Evolutionary conservation across 1,140 invertebrate genomes (phyloP).

Genomic region (Belonocnema kinseyi): DNA sequence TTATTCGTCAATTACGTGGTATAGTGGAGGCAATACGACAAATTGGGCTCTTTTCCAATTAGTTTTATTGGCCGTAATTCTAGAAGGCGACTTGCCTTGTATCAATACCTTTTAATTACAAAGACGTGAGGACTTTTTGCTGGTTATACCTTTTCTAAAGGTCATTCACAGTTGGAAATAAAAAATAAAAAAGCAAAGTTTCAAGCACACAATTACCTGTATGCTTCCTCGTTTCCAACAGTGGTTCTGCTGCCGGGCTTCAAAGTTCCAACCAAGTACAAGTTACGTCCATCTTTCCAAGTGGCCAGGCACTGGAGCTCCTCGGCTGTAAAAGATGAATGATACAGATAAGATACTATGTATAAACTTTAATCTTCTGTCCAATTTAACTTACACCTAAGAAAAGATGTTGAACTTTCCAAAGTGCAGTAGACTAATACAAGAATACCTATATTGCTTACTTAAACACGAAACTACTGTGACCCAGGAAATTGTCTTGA

Average conservation of each 20-base stretch:
- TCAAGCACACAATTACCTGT: slow-evolving; percentile 69
- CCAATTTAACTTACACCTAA: slow-evolving; percentile 31
- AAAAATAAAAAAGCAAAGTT: slow-evolving; percentile 18
- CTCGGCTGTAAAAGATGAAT: slow-evolving; percentile 76
- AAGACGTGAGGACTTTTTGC: slow-evolving; percentile 1
- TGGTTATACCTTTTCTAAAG: neutral
- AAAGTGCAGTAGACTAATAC: slow-evolving; percentile 26
- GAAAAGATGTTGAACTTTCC: slow-evolving; percentile 30
- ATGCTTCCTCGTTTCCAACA: slow-evolving; percentile 77
- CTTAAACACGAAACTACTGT: slow-evolving; percentile 29
- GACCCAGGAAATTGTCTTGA: slow-evolving; percentile 26
- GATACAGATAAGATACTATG: slow-evolving; percentile 33
- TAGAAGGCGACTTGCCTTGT: slow-evolving; percentile 25
- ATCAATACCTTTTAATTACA: slow-evolving; percentile 31
- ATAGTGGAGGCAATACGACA: slow-evolving; percentile 54
- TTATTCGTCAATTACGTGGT: slow-evolving; percentile 62
- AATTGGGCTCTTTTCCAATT: slow-evolving; percentile 57
- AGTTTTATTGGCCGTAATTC: slow-evolving; percentile 61
- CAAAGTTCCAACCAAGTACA: slow-evolving; percentile 78
- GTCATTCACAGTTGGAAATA: neutral
- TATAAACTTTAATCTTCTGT: slow-evolving; percentile 31
- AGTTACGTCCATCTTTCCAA: slow-evolving; percentile 81
- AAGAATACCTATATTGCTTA: slow-evolving; percentile 26
- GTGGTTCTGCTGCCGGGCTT: slow-evolving; percentile 68
- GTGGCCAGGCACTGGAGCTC: slow-evolving; percentile 80